Percentiles rank a stretch among this genome's conserved stretches.
These are phyloP conservation scores for Microchrysa polita DNA, from an alignment of 2,888 invertebrate genomes.

Conservation along the genomic window DNA sequence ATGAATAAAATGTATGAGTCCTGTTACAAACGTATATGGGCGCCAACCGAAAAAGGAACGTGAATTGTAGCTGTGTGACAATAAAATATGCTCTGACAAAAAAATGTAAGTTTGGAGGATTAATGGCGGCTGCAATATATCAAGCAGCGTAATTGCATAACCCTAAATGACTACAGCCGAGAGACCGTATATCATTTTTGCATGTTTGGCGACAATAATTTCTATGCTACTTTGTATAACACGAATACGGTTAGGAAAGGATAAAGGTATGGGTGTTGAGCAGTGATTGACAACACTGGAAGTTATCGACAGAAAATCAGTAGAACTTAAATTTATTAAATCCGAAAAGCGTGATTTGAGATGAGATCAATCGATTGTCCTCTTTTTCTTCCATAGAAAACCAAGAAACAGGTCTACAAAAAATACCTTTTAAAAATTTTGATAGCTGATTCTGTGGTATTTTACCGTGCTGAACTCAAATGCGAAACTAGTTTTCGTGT, in stretches of 20 bases:
- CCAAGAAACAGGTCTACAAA: too few relatives aligned
- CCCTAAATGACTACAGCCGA: constrained; percentile 38
- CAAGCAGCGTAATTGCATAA: constrained; percentile 41
- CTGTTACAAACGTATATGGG: not conserved
- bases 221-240: constrained; percentile 28
- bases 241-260: constrained; percentile 30
- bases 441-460: too few relatives aligned
- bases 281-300: not conserved
- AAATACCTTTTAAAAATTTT: too few relatives aligned
- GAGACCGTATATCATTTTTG: constrained; percentile 37
- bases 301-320: not conserved
- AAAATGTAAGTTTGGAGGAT: constrained; percentile 29
- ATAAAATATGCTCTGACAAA: constrained; percentile 39
- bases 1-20: constrained; percentile 21
- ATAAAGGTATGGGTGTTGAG: constrained; percentile 7
- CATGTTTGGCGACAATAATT: constrained; percentile 43
- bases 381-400: too few relatives aligned
- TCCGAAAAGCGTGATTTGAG: too few relatives aligned
- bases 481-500: too few relatives aligned
- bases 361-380: too few relatives aligned
- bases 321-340: too few relatives aligned
- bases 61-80: not conserved
- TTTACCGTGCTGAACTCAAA: too few relatives aligned
- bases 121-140: constrained; percentile 43
- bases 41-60: not conserved